Evolutionary conservation across 2,113 vertebrate genomes (phyloP), one percentile per base, ranked within the genome.

Genomic region (Trochalopteron elliotii): DNA sequence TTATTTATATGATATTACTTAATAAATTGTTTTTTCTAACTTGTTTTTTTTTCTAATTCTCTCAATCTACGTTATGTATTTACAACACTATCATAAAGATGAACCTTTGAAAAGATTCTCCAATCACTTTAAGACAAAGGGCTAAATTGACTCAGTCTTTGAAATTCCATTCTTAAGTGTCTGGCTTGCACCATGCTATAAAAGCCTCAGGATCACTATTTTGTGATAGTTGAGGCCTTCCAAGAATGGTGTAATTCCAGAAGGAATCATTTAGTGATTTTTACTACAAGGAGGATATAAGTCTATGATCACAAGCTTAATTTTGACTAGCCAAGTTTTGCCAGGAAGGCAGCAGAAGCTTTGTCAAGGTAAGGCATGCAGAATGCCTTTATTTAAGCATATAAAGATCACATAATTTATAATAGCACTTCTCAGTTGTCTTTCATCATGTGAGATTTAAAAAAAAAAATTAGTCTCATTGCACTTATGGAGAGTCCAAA

Each of bases 1-100:
- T 97, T 99, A 99, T 99, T 99, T 99, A 99, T 99, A 99, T 99
- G 98, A 98, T 98, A 98, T 95, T 95, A 98, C 98, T 98, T 98
- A 97, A 99, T 99, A 99, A 99, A 99, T 97, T 97, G 96, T 82
- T 98, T 97, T 98, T 98, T 97, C 97, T 98, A 97, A 97, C 92
- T 90, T 94, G 95, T 12, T 94, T 60, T 75, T 90, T 90, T 89
- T 89, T 56, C 49, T 91, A 95, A 89, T 96, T 97, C 78, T 97
- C 93, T 98, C 78, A 55, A 87, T 50, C 78, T 59, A 20, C 49
- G 52, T 55, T 87, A 93, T 89, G 31, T 82, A 77, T 95, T 92
- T 68, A 77, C 40, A 68, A 55, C 52, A 8, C 52, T 77, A 17
- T 80, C 44, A 67, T 69, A 64, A 81, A 55, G 20, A 67, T 52